These are phyloP conservation scores for Caenorhabditis brenneri DNA, from an alignment of 1,140 invertebrate species.

Conservation along the genomic window DNA sequence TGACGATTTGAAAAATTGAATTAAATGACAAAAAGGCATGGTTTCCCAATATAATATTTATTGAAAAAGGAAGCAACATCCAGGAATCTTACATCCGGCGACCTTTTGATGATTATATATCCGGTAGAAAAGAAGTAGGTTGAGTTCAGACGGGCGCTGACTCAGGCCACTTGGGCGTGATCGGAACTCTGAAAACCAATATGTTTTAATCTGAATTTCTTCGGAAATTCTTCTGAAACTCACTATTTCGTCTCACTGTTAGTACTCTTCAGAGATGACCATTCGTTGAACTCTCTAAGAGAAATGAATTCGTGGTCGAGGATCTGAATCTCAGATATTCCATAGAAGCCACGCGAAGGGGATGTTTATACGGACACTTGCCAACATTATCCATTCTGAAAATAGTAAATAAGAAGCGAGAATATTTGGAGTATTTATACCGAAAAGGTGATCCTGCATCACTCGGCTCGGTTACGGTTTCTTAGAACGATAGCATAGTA, in stretches of 20 bases:
- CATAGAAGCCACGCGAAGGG: not conserved
- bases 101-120: too few species aligned
- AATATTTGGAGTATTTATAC: not conserved
- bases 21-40: too few species aligned
- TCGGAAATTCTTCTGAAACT: too few species aligned
- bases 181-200: not conserved
- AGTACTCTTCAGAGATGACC: not conserved
- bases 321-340: constrained; percentile 21
- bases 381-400: not conserved
- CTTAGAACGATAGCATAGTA: not conserved
- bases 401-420: not conserved
- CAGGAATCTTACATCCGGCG: too few species aligned
- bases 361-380: not conserved
- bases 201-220: not conserved
- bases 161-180: not conserved
- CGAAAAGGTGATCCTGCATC: constrained; percentile 17
- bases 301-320: not conserved
- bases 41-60: too few species aligned
- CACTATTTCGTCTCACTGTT: not conserved
- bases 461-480: constrained; percentile 30
- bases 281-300: constrained; percentile 36
- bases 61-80: too few species aligned
- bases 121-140: too few species aligned
- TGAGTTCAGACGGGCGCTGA: too few species aligned
- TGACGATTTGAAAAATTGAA: too few species aligned